These are phyloP conservation scores for Caenorhabditis macrosperma DNA, from an alignment of 2,888 invertebrate genomes.

Conservation along the genomic window DNA sequence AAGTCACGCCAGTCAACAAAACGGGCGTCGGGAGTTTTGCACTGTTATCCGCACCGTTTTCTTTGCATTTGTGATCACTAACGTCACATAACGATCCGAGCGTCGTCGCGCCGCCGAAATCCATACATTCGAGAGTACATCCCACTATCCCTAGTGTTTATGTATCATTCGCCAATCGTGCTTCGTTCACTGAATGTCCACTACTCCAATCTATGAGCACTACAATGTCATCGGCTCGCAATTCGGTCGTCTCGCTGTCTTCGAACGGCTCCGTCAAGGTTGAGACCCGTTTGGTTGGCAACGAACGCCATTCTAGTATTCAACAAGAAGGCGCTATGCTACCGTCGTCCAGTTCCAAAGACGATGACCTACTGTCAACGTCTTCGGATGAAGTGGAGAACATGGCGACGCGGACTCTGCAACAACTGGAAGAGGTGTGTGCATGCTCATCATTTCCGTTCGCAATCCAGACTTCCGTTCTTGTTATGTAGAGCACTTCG, in stretches of 20 bases:
- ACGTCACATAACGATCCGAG: slow-evolving; percentile 35
- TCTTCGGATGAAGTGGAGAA: slow-evolving; percentile 74
- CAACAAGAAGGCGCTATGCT: slow-evolving; percentile 75
- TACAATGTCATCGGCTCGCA: slow-evolving; percentile 66
- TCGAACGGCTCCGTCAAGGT: slow-evolving; percentile 66
- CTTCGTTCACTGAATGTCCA: slow-evolving; percentile 36
- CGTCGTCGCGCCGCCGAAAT: slow-evolving; percentile 16
- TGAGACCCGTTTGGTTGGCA: slow-evolving; percentile 65
- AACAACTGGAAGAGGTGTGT: slow-evolving; percentile 70
- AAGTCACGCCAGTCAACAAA: slow-evolving; percentile 38
- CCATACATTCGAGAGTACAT: slow-evolving; percentile 55
- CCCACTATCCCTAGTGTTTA: slow-evolving; percentile 51
- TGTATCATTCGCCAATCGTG: slow-evolving; percentile 49
- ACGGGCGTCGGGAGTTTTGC: slow-evolving; percentile 16
- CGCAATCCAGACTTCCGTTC: background rate
- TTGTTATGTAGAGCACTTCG: slow-evolving; percentile 48
- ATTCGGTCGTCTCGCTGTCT: slow-evolving; percentile 73
- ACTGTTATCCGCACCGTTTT: slow-evolving; percentile 47
- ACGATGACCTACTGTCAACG: slow-evolving; percentile 74
- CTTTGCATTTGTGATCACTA: slow-evolving; percentile 48
- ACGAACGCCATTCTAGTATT: slow-evolving; percentile 41
- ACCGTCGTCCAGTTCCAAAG: slow-evolving; percentile 70
- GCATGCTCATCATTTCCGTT: slow-evolving; percentile 1
- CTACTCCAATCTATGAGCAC: slow-evolving; percentile 48
- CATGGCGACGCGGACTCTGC: slow-evolving; percentile 73